Conservation (phyloP, 1,140 invertebrate genomes). For the Babylonia areolata region DNA sequence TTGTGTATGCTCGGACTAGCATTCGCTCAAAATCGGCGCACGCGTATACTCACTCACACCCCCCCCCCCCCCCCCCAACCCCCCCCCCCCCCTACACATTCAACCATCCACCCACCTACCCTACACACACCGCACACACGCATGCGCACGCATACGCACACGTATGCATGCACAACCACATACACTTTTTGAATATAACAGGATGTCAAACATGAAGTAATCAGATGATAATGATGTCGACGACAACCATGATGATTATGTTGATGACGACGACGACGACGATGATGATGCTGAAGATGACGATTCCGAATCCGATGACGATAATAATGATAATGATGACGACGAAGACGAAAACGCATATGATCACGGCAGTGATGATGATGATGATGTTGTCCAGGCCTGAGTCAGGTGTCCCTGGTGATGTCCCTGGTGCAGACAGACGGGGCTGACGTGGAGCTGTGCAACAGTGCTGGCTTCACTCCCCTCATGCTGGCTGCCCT, state of each 20-base stretch:
- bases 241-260: not conserved
- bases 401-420: slow-evolving; percentile 59
- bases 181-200: no score
- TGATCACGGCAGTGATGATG: slow-evolving; percentile 31
- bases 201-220: not conserved
- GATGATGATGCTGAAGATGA: slow-evolving; percentile 41
- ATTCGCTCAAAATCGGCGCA: no score
- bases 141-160: no score
- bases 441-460: slow-evolving; percentile 61
- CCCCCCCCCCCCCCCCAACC: no score
- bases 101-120: no score
- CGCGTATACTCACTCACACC: no score
- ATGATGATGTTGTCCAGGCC: slow-evolving; percentile 49
- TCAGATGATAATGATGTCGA: not conserved
- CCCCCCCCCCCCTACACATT: no score
- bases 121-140: no score
- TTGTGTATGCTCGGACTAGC: no score
- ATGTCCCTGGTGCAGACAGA: slow-evolving; percentile 62
- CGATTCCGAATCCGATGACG: slow-evolving; percentile 34
- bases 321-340: slow-evolving; percentile 33
- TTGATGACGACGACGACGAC: not conserved
- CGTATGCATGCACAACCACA: no score
- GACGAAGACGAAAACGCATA: slow-evolving; percentile 24
- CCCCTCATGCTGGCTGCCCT: slow-evolving; percentile 63
- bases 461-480: slow-evolving; percentile 61